A percentile compares a stretch with the other conserved stretches of the same genome.
phyloP scores from a whole-genome alignment of 2,888 invertebrate genomes.

The Melinaea marsaeus region DNA sequence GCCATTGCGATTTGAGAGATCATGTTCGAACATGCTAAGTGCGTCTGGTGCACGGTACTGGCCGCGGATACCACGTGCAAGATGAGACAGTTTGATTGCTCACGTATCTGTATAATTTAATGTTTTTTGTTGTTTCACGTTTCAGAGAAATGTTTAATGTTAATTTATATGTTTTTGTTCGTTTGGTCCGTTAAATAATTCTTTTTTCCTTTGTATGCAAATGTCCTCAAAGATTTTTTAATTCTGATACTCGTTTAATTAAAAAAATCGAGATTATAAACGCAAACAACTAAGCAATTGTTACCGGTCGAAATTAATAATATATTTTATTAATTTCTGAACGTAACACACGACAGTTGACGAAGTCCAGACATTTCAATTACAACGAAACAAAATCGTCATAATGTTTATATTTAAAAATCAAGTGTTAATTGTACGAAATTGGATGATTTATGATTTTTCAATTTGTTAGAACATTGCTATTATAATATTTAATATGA shows the following conservation, averaged over 20 bases:
- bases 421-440: conserved; percentile 28
- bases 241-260: no score
- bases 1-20: conserved; percentile 66
- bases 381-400: conserved; percentile 6
- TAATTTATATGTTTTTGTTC: conserved; percentile 1
- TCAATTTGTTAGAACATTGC: conserved; percentile 28
- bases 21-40: conserved; percentile 74
- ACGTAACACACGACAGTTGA: neutral
- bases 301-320: no score
- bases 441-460: conserved; percentile 33
- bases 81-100: conserved; percentile 36
- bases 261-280: no score
- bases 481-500: conserved; percentile 13
- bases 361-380: conserved; percentile 4
- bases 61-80: conserved; percentile 32
- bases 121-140: neutral
- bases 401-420: conserved; percentile 22
- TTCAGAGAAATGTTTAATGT: neutral
- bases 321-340: neutral
- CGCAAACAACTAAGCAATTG: no score
- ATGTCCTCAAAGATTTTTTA: no score
- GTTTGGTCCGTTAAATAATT: no score
- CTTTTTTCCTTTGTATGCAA: no score
- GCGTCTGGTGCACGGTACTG: conserved; percentile 61
- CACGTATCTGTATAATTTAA: conserved; percentile 7